These are phyloP conservation scores for Anticlea derivata DNA, from an alignment of 2,888 invertebrate species.

Conservation along the genomic window DNA sequence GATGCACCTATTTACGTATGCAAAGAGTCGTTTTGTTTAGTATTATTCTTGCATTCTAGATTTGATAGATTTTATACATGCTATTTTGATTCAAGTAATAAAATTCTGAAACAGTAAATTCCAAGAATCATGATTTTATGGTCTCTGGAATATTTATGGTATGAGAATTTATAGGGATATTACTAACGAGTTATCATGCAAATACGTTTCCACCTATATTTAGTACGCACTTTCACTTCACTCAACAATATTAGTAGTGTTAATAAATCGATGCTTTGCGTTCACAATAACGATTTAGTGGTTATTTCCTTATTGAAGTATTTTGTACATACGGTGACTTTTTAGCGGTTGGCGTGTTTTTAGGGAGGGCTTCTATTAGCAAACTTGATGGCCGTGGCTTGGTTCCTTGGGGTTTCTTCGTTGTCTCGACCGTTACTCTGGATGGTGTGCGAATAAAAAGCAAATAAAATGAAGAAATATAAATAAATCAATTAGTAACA, in stretches of 20 bases:
- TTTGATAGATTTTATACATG: constrained; percentile 32
- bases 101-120: constrained; percentile 28
- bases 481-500: not conserved
- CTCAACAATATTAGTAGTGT: not conserved
- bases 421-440: constrained; percentile 65
- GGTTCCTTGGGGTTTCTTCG: constrained; percentile 56
- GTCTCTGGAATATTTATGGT: constrained; percentile 15
- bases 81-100: constrained; percentile 27
- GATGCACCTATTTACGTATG: constrained; percentile 20
- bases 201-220: not conserved
- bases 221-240: not conserved
- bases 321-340: constrained; percentile 63
- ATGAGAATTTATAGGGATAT: constrained; percentile 12
- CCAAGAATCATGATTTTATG: constrained; percentile 19
- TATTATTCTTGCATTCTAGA: constrained; percentile 19
- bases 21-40: constrained; percentile 12
- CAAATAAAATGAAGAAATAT: constrained; percentile 25
- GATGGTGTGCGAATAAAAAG: constrained; percentile 52
- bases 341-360: constrained; percentile 60
- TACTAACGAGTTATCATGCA: constrained; percentile 16
- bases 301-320: constrained; percentile 42
- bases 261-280: constrained; percentile 16
- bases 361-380: constrained; percentile 51
- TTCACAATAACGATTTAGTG: constrained; percentile 32
- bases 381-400: constrained; percentile 51